Conservation (phyloP, 2,797 vertebrate genomes). For the Phoeniculus purpureus region DNA sequence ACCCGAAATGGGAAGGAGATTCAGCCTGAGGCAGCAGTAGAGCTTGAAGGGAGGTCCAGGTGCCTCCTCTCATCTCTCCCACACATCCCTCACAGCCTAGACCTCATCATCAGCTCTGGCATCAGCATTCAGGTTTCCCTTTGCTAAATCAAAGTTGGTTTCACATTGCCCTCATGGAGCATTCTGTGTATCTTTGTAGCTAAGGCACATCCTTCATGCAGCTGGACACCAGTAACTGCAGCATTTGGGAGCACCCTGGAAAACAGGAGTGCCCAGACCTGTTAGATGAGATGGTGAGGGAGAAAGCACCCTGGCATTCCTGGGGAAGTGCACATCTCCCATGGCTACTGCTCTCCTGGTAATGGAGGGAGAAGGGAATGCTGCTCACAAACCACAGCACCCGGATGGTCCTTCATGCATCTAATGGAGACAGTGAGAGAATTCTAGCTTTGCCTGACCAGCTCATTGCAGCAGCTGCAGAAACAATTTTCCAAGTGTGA, state of each 20-base stretch:
- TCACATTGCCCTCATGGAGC: neutral
- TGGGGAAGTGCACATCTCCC: neutral
- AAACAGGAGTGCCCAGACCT: too few species aligned
- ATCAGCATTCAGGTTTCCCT: neutral
- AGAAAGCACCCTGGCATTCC: neutral
- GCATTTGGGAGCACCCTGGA: neutral
- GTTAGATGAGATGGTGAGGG: fast-evolving
- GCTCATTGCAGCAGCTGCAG: neutral
- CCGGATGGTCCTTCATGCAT: fast-evolving
- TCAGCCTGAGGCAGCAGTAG: fast-evolving
- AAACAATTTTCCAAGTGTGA: neutral
- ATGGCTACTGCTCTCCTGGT: fast-evolving
- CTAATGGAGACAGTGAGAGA: neutral
- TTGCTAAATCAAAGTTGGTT: neutral
- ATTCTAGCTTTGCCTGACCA: neutral
- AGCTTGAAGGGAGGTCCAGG: neutral
- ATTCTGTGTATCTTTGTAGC: fast-evolving
- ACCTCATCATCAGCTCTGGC: neutral
- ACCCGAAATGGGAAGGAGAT: neutral
- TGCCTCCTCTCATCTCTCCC: neutral
- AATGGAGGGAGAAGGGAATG: neutral
- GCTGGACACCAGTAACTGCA: fast-evolving
- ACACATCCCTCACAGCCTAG: neutral
- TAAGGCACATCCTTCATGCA: neutral
- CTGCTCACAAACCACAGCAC: neutral